Conservation (phyloP, 2,797 vertebrate genomes). For the Chelonia mydas region DNA sequence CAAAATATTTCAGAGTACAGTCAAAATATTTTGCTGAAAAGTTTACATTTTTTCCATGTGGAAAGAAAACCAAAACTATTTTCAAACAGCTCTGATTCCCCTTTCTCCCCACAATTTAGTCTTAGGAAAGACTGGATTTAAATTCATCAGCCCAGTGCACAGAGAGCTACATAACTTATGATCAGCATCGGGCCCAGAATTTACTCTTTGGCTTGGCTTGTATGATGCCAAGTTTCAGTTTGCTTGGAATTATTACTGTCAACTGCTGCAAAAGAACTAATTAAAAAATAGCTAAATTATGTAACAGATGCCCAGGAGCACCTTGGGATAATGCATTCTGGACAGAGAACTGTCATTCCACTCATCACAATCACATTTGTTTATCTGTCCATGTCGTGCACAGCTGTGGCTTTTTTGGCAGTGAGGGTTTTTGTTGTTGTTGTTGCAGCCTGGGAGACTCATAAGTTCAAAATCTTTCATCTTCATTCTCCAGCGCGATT, state of each 20-base stretch:
- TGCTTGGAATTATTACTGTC: not conserved
- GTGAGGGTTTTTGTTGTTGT: not conserved
- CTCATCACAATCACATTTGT: conserved; percentile 31
- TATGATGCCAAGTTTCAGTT: not conserved
- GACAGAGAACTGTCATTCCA: conserved; percentile 40
- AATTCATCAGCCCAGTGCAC: not conserved
- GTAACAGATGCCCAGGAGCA: conserved; percentile 66
- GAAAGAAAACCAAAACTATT: not conserved
- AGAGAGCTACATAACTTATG: not conserved
- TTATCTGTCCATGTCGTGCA: conserved; percentile 8
- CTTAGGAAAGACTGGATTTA: not conserved
- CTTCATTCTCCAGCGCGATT: conserved; percentile 36
- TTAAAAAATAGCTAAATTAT: conserved; percentile 48
- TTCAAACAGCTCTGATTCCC: not conserved
- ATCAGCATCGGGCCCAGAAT: not conserved
- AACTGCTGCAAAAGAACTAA: not conserved
- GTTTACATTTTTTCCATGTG: not conserved
- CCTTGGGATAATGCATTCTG: conserved; percentile 63
- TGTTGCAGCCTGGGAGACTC: conserved; percentile 28
- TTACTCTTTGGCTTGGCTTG: not conserved
- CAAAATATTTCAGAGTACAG: not conserved
- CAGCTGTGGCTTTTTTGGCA: conserved; percentile 38
- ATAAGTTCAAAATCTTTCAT: conserved; percentile 59
- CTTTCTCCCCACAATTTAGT: not conserved
- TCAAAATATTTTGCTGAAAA: not conserved